Evolutionary conservation across 2,888 invertebrate species (phyloP).

Genomic region (Lamellibrachia columna): DNA sequence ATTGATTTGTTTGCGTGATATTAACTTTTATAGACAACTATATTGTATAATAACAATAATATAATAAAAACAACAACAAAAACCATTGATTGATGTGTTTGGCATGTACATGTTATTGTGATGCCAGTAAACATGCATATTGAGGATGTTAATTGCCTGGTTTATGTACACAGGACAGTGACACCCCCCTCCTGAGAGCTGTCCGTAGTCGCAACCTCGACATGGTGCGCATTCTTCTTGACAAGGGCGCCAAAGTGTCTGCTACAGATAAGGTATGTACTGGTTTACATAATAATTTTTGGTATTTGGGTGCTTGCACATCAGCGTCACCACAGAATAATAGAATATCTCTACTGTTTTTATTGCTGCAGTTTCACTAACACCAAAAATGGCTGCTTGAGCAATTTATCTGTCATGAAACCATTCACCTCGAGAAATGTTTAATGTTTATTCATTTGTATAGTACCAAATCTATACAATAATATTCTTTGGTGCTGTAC

Average conservation of each 20-base stretch:
- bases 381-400: too few relatives aligned
- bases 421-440: too few relatives aligned
- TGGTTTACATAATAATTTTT: neutral
- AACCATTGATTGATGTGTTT: neutral
- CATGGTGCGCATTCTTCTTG: conserved; percentile 88
- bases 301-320: neutral
- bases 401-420: too few relatives aligned
- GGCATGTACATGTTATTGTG: neutral
- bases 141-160: neutral
- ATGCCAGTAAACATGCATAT: neutral
- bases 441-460: too few relatives aligned
- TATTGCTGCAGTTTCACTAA: too few relatives aligned
- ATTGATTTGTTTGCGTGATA: too few relatives aligned
- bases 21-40: too few relatives aligned
- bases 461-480: too few relatives aligned
- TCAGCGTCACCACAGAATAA: neutral
- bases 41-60: too few relatives aligned
- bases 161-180: conserved; percentile 77
- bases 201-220: conserved; percentile 91
- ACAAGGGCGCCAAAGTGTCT: conserved; percentile 88
- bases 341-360: too few relatives aligned
- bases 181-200: conserved; percentile 90
- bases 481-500: too few relatives aligned
- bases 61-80: neutral
- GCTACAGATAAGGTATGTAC: conserved; percentile 71